Conservation (phyloP, 2,113 vertebrate species). For the Trichechus manatus region DNA sequence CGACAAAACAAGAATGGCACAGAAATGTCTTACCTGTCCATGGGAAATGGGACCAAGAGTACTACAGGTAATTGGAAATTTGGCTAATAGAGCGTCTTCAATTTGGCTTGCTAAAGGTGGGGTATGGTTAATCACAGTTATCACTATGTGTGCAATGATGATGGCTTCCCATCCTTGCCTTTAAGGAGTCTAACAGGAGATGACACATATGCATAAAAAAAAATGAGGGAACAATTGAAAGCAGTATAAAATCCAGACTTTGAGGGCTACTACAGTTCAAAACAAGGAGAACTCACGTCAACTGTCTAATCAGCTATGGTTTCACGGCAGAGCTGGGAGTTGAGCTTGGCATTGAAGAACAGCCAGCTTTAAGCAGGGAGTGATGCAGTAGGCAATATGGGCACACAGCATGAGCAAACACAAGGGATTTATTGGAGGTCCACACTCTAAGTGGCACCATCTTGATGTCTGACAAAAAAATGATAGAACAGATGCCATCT, state of each 20-base stretch:
- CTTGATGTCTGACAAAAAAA: not conserved
- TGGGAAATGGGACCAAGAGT: not conserved
- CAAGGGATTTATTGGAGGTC: not conserved
- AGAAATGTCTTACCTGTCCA: not conserved
- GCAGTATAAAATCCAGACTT: not conserved
- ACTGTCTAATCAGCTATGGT: not conserved
- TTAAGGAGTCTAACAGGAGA: not conserved
- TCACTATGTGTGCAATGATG: not conserved
- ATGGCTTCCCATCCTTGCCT: not conserved
- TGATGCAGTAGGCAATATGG: not conserved
- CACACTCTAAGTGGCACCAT: not conserved
- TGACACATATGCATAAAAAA: not conserved
- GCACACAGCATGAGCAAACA: not conserved
- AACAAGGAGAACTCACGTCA: not conserved
- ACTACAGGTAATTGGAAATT: slow-evolving; percentile 12
- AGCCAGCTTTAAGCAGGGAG: not conserved
- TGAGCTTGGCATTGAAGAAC: not conserved
- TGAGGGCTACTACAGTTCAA: not conserved
- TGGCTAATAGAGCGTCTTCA: not conserved
- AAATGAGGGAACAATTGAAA: slow-evolving; percentile 40
- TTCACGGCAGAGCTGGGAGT: not conserved
- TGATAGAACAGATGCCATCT: not conserved
- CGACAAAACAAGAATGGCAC: not conserved
- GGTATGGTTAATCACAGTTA: slow-evolving; percentile 33
- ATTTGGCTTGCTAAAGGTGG: slow-evolving; percentile 1